These are phyloP conservation scores for Neoscelio sp. DNA, from an alignment of 2,888 invertebrate genomes.

Conservation along the genomic window DNA sequence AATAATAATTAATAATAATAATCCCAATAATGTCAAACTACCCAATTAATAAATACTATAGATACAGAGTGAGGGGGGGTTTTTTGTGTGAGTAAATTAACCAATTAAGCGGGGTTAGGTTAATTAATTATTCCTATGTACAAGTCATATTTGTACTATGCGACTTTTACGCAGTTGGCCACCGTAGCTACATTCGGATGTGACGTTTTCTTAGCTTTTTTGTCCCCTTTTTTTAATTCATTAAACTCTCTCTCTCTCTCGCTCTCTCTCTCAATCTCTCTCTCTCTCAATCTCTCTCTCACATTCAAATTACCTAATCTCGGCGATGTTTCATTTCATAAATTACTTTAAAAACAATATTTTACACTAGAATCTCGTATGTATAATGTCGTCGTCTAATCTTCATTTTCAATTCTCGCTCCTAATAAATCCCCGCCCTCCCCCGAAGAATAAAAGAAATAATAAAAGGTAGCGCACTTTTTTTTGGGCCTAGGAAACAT, in stretches of 20 bases:
- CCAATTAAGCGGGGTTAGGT: conserved; percentile 72
- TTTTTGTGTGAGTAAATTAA: conserved; percentile 80
- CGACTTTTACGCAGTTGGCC: conserved; percentile 80
- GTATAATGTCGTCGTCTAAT: conserved; percentile 77
- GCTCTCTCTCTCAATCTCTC: conserved; percentile 60
- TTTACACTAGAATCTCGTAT: conserved; percentile 79
- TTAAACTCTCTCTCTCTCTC: conserved; percentile 59
- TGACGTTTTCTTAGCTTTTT: conserved; percentile 46
- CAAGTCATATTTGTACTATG: conserved; percentile 83
- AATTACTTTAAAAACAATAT: conserved; percentile 81
- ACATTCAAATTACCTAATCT: conserved; percentile 76
- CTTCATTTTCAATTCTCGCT: conserved; percentile 69
- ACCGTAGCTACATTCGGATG: conserved; percentile 73
- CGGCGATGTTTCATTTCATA: conserved; percentile 78
- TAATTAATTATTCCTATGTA: conserved; percentile 79
- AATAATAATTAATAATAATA: conserved; percentile 76
- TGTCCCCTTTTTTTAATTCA: conserved; percentile 45
- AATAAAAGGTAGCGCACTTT: not conserved
- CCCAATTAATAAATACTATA: conserved; percentile 84
- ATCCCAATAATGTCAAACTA: conserved; percentile 83
- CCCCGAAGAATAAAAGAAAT: conserved; percentile 14
- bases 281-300: conserved; percentile 61
- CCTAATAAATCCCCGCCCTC: conserved; percentile 26
- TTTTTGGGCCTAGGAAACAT: conserved; percentile 77
- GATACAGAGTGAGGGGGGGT: conserved; percentile 82